phyloP scores from a whole-genome alignment of 1,140 invertebrate genomes.

The Zaprionus ghesquierei region DNA sequence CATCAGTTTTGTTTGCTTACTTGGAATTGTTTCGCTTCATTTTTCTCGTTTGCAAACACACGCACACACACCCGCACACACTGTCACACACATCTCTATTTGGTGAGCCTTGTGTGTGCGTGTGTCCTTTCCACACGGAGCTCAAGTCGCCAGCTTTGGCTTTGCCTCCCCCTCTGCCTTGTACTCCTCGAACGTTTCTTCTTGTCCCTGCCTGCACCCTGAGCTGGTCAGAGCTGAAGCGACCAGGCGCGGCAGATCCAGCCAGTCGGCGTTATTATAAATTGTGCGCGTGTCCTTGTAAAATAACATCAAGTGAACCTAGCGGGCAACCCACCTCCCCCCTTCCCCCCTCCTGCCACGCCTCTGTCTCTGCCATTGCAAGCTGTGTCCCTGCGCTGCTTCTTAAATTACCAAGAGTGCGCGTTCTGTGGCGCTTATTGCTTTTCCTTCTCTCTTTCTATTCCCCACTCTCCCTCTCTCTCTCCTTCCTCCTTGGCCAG shows the following conservation, averaged over 20 bases:
- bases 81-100: slow-evolving; percentile 43
- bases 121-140: slow-evolving; percentile 30
- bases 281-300: slow-evolving; percentile 79
- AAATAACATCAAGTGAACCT: slow-evolving; percentile 76
- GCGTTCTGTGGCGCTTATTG: slow-evolving; percentile 58
- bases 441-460: slow-evolving; percentile 4
- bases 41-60: slow-evolving; percentile 75
- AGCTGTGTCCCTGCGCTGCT: slow-evolving; percentile 44
- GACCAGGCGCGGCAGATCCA: slow-evolving; percentile 12
- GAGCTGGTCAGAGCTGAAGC: slow-evolving; percentile 5
- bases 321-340: slow-evolving; percentile 23
- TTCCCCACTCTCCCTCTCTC: background rate
- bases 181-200: too few relatives aligned
- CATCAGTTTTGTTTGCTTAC: slow-evolving; percentile 81
- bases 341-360: background rate
- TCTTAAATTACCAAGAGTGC: slow-evolving; percentile 74
- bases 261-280: slow-evolving; percentile 68
- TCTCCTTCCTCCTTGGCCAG: background rate
- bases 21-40: slow-evolving; percentile 80
- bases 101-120: slow-evolving; percentile 26
- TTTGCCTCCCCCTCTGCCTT: slow-evolving; percentile 40
- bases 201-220: too few relatives aligned
- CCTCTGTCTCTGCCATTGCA: background rate
- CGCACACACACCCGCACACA: slow-evolving; percentile 52
- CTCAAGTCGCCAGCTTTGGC: slow-evolving; percentile 31